These are phyloP conservation scores for Napeogenes sylphis DNA, from an alignment of 2,888 invertebrate genomes.

Conservation along the genomic window DNA sequence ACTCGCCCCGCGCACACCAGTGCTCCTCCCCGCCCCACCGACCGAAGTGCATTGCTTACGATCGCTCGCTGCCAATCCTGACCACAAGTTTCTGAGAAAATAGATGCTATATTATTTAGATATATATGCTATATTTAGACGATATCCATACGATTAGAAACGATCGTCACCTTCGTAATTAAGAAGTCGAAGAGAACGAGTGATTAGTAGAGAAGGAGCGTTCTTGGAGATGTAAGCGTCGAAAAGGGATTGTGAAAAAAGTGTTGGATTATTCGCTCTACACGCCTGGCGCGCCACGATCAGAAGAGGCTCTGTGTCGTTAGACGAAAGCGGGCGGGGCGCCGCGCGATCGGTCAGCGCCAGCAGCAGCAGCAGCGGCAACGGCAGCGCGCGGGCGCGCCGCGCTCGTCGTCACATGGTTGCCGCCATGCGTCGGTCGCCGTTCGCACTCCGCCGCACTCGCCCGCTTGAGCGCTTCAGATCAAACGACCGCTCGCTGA, in stretches of 20 bases:
- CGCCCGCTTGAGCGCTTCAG: conserved; percentile 42
- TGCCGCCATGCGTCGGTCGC: conserved; percentile 23
- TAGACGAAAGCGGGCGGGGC: conserved; percentile 34
- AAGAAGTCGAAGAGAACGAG: conserved; percentile 34
- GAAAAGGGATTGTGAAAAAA: conserved; percentile 30
- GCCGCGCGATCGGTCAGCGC: conserved; percentile 44
- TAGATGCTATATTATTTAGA: too few species aligned
- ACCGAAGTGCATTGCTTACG: conserved; percentile 41
- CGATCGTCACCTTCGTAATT: conserved; percentile 39
- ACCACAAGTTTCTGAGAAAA: conserved; percentile 54
- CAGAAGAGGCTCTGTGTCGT: conserved; percentile 37
- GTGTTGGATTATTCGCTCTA: conserved; percentile 39
- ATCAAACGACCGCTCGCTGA: conserved; percentile 44
- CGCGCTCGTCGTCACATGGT: conserved; percentile 30
- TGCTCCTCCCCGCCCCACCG: conserved; percentile 44
- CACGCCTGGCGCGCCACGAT: conserved; percentile 47
- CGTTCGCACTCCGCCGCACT: conserved; percentile 38
- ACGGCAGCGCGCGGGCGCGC: conserved; percentile 35
- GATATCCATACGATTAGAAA: too few species aligned
- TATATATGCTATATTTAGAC: too few species aligned
- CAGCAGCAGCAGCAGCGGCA: conserved; percentile 39
- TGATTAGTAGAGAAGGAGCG: conserved; percentile 18
- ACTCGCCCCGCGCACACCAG: conserved; percentile 36
- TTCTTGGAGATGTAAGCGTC: conserved; percentile 22
- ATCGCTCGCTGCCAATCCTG: conserved; percentile 41